phyloP scores from a whole-genome alignment of 1,140 invertebrate species.

The Pollicipes pollicipes region DNA sequence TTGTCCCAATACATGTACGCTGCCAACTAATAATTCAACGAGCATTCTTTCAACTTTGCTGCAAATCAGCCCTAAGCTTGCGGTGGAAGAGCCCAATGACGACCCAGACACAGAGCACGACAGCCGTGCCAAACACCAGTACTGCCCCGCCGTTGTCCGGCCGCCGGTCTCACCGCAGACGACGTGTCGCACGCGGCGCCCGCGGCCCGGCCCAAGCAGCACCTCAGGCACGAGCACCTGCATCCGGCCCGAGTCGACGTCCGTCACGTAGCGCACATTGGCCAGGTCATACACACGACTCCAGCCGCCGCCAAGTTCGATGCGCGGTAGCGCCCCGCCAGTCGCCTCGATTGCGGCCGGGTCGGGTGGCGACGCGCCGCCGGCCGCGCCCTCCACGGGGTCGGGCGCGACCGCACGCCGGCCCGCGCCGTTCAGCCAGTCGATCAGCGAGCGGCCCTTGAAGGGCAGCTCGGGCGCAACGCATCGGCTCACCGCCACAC shows the following conservation, averaged over 20 bases:
- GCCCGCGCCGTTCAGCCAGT: not conserved
- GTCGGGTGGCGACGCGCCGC: too few relatives aligned
- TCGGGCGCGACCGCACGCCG: too few relatives aligned
- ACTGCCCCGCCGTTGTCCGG: too few relatives aligned
- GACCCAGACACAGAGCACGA: too few relatives aligned
- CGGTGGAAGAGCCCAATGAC: too few relatives aligned
- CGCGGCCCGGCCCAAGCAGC: not conserved
- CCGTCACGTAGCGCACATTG: not conserved
- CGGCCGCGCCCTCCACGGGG: not conserved
- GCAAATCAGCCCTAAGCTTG: too few relatives aligned
- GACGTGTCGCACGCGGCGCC: not conserved
- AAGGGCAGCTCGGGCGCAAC: not conserved
- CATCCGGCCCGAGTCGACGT: not conserved
- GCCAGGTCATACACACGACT: not conserved
- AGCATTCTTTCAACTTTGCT: too few relatives aligned
- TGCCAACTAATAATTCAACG: too few relatives aligned
- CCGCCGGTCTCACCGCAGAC: not conserved
- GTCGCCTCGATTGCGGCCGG: too few relatives aligned
- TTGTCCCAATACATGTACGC: too few relatives aligned
- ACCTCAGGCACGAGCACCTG: not conserved
- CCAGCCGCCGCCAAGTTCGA: not conserved
- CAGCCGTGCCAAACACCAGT: too few relatives aligned
- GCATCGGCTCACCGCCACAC: not conserved
- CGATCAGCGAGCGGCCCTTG: not conserved
- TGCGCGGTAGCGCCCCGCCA: not conserved